Evolutionary conservation across 2,797 vertebrate genomes (phyloP), one percentile per base, ranked within the genome.

Genomic region (Adelosebastes latens): DNA sequence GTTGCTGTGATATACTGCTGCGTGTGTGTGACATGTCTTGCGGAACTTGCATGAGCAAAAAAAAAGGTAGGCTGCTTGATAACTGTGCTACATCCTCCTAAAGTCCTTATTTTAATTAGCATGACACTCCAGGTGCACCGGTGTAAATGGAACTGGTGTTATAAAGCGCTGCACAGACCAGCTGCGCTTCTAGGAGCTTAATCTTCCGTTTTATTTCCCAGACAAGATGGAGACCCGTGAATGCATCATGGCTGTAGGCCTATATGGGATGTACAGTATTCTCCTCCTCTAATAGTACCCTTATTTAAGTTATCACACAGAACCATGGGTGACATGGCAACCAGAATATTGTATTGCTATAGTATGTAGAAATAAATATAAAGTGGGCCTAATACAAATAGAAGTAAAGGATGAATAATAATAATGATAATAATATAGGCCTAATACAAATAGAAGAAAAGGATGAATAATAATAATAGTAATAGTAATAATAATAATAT

Each of bases 1-100:
- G 13, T 2, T 46, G 25, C 34, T 71, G 68, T 74, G 6, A 11
- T 29, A 11, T 29, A 3, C 39, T 22, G 32, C 46, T 25, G 31
- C 31, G 2, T 68, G 67, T 10, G 61, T 72, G 73, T 14, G 67
- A 64, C 75, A 10, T 64, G 13, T 31, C 11, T 60, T 39, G 18
- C n/a, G 29, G 42, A 65, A 69, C 13, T 79, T 58, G 78, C 16
- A 69, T 59, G 14, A 27, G 27, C 11, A 2, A 4, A 25, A 16
- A 1, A 4, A n/a, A 16, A 8, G 39, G 22, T 14, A 10, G 18
- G 2, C 20, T 22, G 64, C 77, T 64, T 42, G 39, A 42, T 42
- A 42, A 60, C 20, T 62, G 31, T 3, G 25, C 58, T 10, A 2
- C 8, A 49, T 77, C 32, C 6, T 59, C 39, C 13, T 13, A 6